A percentile compares a stretch with the other conserved stretches of the same genome.
These are phyloP conservation scores for Cosmia pyralina DNA, from an alignment of 2,888 invertebrate genomes.

Conservation along the genomic window DNA sequence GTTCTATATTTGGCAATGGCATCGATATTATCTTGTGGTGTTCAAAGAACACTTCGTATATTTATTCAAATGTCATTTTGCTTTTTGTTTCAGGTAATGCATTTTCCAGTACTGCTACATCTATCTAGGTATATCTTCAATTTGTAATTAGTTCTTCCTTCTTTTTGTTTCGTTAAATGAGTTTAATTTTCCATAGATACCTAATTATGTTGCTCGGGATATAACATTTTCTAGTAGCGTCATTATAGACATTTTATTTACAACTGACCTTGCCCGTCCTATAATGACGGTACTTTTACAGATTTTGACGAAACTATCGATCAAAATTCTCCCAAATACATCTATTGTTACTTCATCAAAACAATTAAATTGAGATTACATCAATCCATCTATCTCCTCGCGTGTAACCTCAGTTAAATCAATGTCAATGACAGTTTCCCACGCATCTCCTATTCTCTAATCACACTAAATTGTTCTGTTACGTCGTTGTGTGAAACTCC, in stretches of 20 bases:
- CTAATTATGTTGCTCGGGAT: background rate
- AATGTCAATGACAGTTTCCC: constrained; percentile 64
- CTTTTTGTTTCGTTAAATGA: background rate
- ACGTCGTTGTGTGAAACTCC: constrained; percentile 52
- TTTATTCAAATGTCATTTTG: background rate
- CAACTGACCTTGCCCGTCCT: background rate
- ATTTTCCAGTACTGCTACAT: background rate
- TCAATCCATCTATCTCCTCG: constrained; percentile 45
- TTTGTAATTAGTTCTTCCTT: constrained; percentile 3
- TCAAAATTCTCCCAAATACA: background rate
- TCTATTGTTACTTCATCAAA: constrained; percentile 21
- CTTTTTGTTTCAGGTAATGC: constrained; percentile 51
- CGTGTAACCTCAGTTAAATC: constrained; percentile 50
- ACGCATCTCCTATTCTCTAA: constrained; percentile 56
- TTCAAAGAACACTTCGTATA: background rate
- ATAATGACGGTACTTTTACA: background rate
- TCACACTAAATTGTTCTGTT: constrained; percentile 51
- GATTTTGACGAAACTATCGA: background rate
- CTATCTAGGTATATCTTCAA: background rate
- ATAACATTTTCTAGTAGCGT: background rate
- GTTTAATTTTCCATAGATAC: background rate
- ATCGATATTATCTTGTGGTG: background rate
- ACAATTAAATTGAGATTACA: constrained; percentile 52
- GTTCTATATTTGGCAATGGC: too few species aligned
- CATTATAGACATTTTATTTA: background rate